Conservation (phyloP, 2,797 vertebrate genomes). For the Artibeus lituratus region DNA sequence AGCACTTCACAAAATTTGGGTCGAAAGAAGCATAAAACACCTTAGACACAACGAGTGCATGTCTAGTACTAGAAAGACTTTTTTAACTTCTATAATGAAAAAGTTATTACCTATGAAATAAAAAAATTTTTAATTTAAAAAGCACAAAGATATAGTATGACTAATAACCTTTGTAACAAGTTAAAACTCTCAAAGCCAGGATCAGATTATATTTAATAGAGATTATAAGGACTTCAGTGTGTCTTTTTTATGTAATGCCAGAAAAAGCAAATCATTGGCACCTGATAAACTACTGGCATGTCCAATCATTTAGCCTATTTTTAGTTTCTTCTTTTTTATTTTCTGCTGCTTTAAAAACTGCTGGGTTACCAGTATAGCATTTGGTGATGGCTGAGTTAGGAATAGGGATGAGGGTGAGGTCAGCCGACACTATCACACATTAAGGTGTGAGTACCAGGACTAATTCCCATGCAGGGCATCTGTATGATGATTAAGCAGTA, state of each 20-base stretch:
- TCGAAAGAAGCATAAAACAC: slow-evolving; percentile 23
- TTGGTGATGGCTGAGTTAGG: background rate
- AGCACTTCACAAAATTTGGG: background rate
- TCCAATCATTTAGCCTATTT: slow-evolving; percentile 24
- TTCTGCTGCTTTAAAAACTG: background rate
- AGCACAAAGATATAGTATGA: slow-evolving; percentile 45
- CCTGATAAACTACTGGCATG: background rate
- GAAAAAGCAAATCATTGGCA: background rate
- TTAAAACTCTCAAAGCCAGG: slow-evolving; percentile 55
- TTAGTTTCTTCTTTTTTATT: background rate
- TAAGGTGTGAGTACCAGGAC: background rate
- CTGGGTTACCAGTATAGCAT: background rate
- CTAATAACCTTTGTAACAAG: slow-evolving; percentile 56
- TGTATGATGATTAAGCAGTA: background rate
- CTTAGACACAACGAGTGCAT: background rate
- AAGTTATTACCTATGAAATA: slow-evolving; percentile 39
- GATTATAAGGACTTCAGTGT: slow-evolving; percentile 1
- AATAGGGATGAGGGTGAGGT: background rate
- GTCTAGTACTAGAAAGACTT: slow-evolving; percentile 9
- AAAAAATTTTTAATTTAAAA: slow-evolving; percentile 42
- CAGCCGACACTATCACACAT: background rate
- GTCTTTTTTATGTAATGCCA: background rate
- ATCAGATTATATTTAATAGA: slow-evolving; percentile 29
- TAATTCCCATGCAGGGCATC: background rate
- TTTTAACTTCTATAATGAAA: background rate